Evolutionary conservation across 2,113 vertebrate genomes (phyloP), one percentile per base, ranked within the genome.

Genomic region (Athene noctua): DNA sequence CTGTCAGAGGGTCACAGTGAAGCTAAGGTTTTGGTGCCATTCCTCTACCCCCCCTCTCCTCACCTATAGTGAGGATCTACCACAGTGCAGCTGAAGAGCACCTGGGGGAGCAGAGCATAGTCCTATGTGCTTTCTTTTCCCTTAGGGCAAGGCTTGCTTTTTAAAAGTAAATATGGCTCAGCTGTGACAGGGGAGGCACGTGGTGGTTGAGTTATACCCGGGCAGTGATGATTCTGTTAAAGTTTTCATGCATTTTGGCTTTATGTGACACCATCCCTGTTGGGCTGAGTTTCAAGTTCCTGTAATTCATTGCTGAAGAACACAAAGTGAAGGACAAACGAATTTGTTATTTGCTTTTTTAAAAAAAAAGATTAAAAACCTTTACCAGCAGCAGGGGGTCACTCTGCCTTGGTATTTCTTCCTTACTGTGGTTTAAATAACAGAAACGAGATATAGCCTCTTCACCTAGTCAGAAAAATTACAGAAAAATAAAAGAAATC

Each of bases 21-120:
- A 58, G 46, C 29, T 15, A 49, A 55, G 20, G 26, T 78, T 71
- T 72, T 2, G 1, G 13, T 85, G 68, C 52, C 9, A 3, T 34
- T 58, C 17, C 54, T 30, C 34, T 38, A n/a, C 18, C 10, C 9
- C 68, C 72, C 51, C 46, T 83, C 51, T 66, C 55, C 59, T 73
- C 1, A 0, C 57, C 49, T 47, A 5, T 32, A 54, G 30, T 0
- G 1, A 81, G 40, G 49, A 21, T 29, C 63, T 54, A 2, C 55
- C 40, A 6, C 1, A 2, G 51, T 16, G 34, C 26, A 51, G 65
- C 52, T 46, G 30, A 66, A 58, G 49, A 81, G 44, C 14, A 26
- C 10, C n/a, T 7, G 13, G 19, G 15, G 13, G 27, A 70, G 40
- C 72, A 85, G 70, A 79, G 44, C 46, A 57, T 30, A 80, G 40